A percentile compares a stretch with the other conserved stretches of the same genome.
phyloP scores from a whole-genome alignment of 2,113 vertebrate species.

The Microcebus tavaratra region DNA sequence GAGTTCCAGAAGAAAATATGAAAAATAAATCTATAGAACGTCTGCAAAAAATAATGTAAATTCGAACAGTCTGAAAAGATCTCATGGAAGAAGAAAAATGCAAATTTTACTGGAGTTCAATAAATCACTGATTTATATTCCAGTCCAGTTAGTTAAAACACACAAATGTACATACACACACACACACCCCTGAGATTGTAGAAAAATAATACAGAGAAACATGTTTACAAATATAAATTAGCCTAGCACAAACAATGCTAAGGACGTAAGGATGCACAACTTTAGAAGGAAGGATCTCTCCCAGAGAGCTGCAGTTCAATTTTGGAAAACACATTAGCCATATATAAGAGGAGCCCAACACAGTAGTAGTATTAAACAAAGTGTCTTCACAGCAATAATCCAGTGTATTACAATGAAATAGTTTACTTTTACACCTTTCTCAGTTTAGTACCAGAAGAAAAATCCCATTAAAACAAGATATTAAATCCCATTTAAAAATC shows the following conservation, averaged over 20 bases:
- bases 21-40: background rate
- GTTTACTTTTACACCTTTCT: background rate
- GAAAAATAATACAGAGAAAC: background rate
- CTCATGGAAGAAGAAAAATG: background rate
- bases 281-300: background rate
- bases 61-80: background rate
- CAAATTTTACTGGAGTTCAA: constrained; percentile 35
- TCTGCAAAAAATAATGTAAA: background rate
- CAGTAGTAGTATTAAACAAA: background rate
- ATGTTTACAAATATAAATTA: background rate
- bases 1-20: constrained; percentile 17
- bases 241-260: background rate
- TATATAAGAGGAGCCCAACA: background rate
- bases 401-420: background rate
- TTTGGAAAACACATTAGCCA: background rate
- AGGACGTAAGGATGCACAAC: background rate
- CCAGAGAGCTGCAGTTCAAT: background rate
- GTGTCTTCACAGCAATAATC: background rate
- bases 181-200: background rate
- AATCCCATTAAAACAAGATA: background rate
- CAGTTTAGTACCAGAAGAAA: background rate
- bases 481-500: background rate
- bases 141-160: background rate
- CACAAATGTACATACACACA: background rate
- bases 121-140: constrained; percentile 4